Evolutionary conservation across 2,888 invertebrate species (phyloP).

Genomic region (Cynaeus angustus): DNA sequence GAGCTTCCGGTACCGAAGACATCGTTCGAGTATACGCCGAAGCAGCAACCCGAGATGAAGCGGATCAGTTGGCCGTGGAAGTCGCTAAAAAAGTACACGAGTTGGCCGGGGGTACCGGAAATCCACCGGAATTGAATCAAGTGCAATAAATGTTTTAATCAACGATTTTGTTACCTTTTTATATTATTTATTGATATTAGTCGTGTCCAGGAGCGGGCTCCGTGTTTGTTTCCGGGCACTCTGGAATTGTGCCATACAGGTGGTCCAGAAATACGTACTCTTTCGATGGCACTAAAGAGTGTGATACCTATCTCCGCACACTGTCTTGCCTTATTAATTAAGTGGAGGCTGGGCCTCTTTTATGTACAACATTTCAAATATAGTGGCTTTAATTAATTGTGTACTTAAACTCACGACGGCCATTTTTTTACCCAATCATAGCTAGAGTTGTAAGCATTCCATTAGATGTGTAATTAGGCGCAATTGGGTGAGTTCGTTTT

Average conservation of each 20-base stretch:
- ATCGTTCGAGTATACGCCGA: slow-evolving; percentile 97
- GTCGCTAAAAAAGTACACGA: slow-evolving; percentile 85
- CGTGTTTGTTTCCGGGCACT: background rate
- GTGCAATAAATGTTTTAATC: slow-evolving; percentile 25
- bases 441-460: slow-evolving; percentile 34
- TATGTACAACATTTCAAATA: slow-evolving; percentile 35
- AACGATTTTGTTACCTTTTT: slow-evolving; percentile 35
- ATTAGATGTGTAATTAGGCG: slow-evolving; percentile 14
- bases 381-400: slow-evolving; percentile 4
- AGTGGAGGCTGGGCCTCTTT: slow-evolving; percentile 31
- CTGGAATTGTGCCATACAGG: slow-evolving; percentile 19
- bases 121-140: slow-evolving; percentile 72
- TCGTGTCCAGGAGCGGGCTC: slow-evolving; percentile 5
- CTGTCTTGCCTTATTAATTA: slow-evolving; percentile 44
- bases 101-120: slow-evolving; percentile 86
- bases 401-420: slow-evolving; percentile 28
- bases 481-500: slow-evolving; percentile 13
- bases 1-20: slow-evolving; percentile 98
- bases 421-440: slow-evolving; percentile 16
- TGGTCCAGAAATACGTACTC: slow-evolving; percentile 20
- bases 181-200: slow-evolving; percentile 26
- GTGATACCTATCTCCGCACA: slow-evolving; percentile 29
- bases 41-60: slow-evolving; percentile 82
- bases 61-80: slow-evolving; percentile 78
- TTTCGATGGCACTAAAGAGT: slow-evolving; percentile 14